Base-by-base conservation (phyloP, 2,113 vertebrate species). In the Chascanopsetta lugubris region DNA sequence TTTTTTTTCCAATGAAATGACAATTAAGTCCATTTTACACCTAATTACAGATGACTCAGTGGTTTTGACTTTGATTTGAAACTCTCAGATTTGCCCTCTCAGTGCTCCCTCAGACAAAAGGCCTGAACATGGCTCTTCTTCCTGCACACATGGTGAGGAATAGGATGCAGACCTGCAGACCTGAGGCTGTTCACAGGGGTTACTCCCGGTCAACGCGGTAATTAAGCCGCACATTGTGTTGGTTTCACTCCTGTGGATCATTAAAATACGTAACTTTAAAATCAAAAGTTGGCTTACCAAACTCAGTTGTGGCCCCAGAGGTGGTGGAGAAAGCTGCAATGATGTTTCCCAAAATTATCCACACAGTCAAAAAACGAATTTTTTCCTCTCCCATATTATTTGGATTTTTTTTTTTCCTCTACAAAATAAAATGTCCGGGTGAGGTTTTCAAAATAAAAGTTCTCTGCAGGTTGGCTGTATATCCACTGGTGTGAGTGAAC, bases 371-470 rank as follows among this genome's bases (percentile, higher is more conserved):
- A 80, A 92, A 74, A 50, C 6, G 20, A 4, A 76, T 64, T 24
- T 74, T 86, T 85, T 78, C 65, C 58, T 78, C 89, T 69, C 88
- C 91, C 93, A 93, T 93, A 72, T 88, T 92, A 83, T 68, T 83
- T n/a, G 56, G 18, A 17, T 15, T 29, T 62, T 6, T n/a, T n/a
- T n/a, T 60, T 62, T 29, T 55, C 53, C 48, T 13, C 25, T 5
- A 56, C 8, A 60, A 53, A 45, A 26, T 7, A n/a, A 30, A 53
- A 8, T 29, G 48, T 53, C 50, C 27, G 2, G 27, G 12, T 2
- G 25, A n/a, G 5, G 5, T 32, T 40, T 40, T 8, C 8, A 18
- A 43, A 43, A 3, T 2, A 60, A 62, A 51, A n/a, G 3, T 42
- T 55, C 2, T 61, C 18, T 38, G 34, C n/a, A 12, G 17, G 38